A percentile compares a stretch with the other conserved stretches of the same genome.
Evolutionary conservation across 2,797 vertebrate genomes (phyloP).

Genomic region (Sebastolobus altivelis): DNA sequence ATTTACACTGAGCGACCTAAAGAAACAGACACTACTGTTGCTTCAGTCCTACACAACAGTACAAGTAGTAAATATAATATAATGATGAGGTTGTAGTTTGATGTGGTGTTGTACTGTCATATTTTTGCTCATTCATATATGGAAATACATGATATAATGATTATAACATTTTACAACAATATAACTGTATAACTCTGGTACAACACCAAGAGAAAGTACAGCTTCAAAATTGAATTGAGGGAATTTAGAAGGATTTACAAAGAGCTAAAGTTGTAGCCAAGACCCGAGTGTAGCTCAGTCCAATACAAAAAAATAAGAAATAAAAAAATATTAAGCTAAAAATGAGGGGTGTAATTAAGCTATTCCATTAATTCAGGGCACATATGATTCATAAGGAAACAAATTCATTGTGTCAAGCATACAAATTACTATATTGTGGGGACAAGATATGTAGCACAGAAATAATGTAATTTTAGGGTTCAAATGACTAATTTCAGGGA

Average conservation of each 20-base stretch:
- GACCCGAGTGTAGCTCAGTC: background rate
- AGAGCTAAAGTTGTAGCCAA: background rate
- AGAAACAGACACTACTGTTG: background rate
- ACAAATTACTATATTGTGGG: background rate
- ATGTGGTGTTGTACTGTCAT: conserved; percentile 5
- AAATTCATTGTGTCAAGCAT: background rate
- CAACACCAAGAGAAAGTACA: background rate
- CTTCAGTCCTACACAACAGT: background rate
- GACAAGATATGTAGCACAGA: background rate
- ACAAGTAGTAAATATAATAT: background rate
- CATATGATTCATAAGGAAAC: background rate
- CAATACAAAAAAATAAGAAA: background rate
- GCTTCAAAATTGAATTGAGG: background rate
- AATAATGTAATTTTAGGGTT: background rate
- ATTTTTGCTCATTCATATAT: background rate
- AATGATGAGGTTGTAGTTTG: background rate
- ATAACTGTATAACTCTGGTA: background rate
- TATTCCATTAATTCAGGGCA: background rate
- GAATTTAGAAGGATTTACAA: background rate
- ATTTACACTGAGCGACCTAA: background rate
- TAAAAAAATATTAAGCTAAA: no score
- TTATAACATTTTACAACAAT: background rate
- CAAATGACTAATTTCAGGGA: background rate
- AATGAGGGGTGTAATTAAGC: background rate
- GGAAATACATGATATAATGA: background rate